These are phyloP conservation scores for Troides helena DNA, from an alignment of 2,888 invertebrate species.

Conservation along the genomic window DNA sequence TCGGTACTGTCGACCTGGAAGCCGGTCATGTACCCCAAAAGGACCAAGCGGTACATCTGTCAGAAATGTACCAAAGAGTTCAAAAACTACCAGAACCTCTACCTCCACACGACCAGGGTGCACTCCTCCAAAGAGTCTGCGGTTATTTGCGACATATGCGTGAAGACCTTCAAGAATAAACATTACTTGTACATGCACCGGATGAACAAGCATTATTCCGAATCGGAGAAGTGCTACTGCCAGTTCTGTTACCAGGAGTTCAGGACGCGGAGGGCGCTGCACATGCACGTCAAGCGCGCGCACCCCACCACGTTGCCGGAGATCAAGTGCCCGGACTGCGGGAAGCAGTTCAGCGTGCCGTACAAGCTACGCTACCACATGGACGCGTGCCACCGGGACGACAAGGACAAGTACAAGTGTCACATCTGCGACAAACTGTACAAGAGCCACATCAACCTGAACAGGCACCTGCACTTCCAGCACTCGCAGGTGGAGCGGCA, in stretches of 20 bases:
- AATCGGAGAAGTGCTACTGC: constrained; percentile 66
- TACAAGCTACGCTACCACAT: constrained; percentile 69
- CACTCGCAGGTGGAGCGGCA: constrained; percentile 65
- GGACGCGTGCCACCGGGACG: constrained; percentile 54
- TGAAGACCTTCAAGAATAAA: constrained; percentile 72
- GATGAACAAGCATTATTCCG: constrained; percentile 75
- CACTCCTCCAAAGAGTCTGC: constrained; percentile 71
- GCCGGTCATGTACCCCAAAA: constrained; percentile 62
- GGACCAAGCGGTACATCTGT: constrained; percentile 63
- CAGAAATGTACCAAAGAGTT: constrained; percentile 69
- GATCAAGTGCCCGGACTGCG: constrained; percentile 66
- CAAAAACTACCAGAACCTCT: constrained; percentile 70
- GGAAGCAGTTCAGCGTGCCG: constrained; percentile 64
- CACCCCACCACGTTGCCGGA: constrained; percentile 68
- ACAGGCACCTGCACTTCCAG: constrained; percentile 64
- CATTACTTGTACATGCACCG: constrained; percentile 74
- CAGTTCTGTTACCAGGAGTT: constrained; percentile 72
- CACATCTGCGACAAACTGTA: constrained; percentile 65
- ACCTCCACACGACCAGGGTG: constrained; percentile 67
- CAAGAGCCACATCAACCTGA: constrained; percentile 63
- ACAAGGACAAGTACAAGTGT: constrained; percentile 65
- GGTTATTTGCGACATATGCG: constrained; percentile 65
- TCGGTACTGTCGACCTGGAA: constrained; percentile 70
- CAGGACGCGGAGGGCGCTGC: constrained; percentile 60
- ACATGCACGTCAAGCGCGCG: constrained; percentile 67